Percentiles rank a stretch among this genome's conserved stretches.
These are phyloP conservation scores for Listronotus bonariensis DNA, from an alignment of 1,140 invertebrate species.

Conservation along the genomic window DNA sequence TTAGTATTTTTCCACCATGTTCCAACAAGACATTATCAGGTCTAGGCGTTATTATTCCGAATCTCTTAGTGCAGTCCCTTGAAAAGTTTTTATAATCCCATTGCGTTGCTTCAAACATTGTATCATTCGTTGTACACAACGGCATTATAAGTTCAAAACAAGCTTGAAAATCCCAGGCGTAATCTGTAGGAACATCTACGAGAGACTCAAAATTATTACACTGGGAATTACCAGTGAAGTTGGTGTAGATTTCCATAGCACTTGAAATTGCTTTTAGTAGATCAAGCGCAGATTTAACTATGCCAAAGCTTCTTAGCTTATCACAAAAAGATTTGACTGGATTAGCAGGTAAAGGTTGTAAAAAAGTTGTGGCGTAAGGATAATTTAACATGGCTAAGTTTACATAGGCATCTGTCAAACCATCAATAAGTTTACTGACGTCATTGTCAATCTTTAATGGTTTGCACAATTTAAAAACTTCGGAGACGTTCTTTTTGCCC, in stretches of 20 bases:
- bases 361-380: conserved; percentile 83
- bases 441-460: conserved; percentile 65
- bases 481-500: conserved; percentile 64
- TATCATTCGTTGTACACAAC: conserved; percentile 78
- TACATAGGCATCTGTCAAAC: conserved; percentile 70
- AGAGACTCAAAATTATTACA: conserved; percentile 67
- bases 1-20: conserved; percentile 80
- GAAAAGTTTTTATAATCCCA: conserved; percentile 78
- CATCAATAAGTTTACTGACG: conserved; percentile 63
- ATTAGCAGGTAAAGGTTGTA: conserved; percentile 80
- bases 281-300: conserved; percentile 55
- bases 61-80: conserved; percentile 68
- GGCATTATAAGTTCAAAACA: conserved; percentile 98
- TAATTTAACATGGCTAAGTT: conserved; percentile 93
- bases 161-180: conserved; percentile 78
- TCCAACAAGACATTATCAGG: conserved; percentile 68
- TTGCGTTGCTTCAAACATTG: conserved; percentile 79
- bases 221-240: conserved; percentile 73
- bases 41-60: conserved; percentile 63
- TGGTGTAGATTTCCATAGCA: conserved; percentile 77
- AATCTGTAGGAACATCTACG: conserved; percentile 63
- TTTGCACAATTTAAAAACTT: conserved; percentile 76
- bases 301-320: conserved; percentile 48
- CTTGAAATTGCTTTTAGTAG: conserved; percentile 68
- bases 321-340: conserved; percentile 72